These are phyloP conservation scores for Drosophila simulans DNA, from an alignment of 1,140 invertebrate species.

Conservation along the genomic window DNA sequence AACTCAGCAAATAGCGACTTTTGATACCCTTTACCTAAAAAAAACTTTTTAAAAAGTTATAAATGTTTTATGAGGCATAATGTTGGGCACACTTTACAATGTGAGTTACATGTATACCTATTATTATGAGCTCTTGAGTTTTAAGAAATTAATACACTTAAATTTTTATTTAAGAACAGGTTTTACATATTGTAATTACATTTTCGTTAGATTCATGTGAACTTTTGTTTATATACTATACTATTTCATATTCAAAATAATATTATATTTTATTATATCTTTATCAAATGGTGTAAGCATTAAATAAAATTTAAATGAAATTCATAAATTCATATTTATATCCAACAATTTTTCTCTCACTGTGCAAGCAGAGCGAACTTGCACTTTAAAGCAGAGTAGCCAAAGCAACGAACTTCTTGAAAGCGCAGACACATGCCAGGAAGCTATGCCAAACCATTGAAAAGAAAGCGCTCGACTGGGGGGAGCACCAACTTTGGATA, in stretches of 20 bases:
- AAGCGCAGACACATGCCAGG: slow-evolving; percentile 68
- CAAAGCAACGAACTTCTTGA: slow-evolving; percentile 57
- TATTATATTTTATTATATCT: too few relatives aligned
- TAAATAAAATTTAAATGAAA: too few relatives aligned
- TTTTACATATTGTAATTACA: too few relatives aligned
- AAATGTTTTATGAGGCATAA: neutral
- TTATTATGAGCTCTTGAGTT: too few relatives aligned
- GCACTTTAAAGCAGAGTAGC: slow-evolving; percentile 10
- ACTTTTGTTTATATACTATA: too few relatives aligned
- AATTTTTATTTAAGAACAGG: too few relatives aligned
- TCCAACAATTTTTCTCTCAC: neutral
- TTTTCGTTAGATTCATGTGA: too few relatives aligned
- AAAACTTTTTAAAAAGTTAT: neutral
- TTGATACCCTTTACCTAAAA: neutral
- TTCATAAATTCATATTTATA: neutral
- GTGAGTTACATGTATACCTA: too few relatives aligned
- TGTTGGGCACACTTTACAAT: neutral
- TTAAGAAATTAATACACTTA: too few relatives aligned
- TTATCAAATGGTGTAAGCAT: too few relatives aligned
- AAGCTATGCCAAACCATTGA: slow-evolving; percentile 48
- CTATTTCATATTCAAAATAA: too few relatives aligned
- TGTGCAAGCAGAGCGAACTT: neutral
- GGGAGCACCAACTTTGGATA: slow-evolving; percentile 13
- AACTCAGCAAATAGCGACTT: neutral
- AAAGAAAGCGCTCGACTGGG: slow-evolving; percentile 28